Conservation (phyloP, 2,888 invertebrate genomes). For the Steinernema carpocapsae region DNA sequence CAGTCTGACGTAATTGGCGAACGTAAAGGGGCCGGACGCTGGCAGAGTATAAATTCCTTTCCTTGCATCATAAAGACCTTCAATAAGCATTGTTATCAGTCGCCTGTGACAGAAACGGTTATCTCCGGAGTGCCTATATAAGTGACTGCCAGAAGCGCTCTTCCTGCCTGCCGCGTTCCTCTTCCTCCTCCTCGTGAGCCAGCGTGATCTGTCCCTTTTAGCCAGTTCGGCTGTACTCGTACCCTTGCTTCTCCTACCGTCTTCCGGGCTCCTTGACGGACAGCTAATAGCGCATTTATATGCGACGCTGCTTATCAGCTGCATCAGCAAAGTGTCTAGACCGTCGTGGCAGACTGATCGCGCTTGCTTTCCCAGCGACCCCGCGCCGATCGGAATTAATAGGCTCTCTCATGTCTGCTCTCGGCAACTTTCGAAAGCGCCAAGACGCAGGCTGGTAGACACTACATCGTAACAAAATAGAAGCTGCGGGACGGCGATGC, state of each 20-base stretch:
- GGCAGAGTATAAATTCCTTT: conserved; percentile 25
- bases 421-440: no score
- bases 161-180: not conserved
- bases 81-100: conserved; percentile 31
- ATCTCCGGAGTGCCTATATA: conserved; percentile 3
- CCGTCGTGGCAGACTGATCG: not conserved
- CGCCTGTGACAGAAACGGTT: not conserved
- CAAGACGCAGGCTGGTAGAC: not conserved
- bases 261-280: not conserved
- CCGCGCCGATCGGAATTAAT: no score
- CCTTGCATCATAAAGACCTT: conserved; percentile 25
- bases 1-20: conserved; percentile 6
- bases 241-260: conserved; percentile 5
- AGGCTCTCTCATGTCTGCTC: no score
- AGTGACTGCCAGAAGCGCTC: not conserved
- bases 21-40: not conserved
- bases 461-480: not conserved
- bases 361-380: no score
- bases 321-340: not conserved
- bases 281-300: conserved; percentile 8
- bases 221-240: no score
- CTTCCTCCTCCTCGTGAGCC: no score
- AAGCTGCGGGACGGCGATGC: not conserved
- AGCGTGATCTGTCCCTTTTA: no score
- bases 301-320: conserved; percentile 17